Evolutionary conservation across 2,113 vertebrate genomes (phyloP), one percentile per base, ranked within the genome.

Genomic region (Callaeas wilsoni): DNA sequence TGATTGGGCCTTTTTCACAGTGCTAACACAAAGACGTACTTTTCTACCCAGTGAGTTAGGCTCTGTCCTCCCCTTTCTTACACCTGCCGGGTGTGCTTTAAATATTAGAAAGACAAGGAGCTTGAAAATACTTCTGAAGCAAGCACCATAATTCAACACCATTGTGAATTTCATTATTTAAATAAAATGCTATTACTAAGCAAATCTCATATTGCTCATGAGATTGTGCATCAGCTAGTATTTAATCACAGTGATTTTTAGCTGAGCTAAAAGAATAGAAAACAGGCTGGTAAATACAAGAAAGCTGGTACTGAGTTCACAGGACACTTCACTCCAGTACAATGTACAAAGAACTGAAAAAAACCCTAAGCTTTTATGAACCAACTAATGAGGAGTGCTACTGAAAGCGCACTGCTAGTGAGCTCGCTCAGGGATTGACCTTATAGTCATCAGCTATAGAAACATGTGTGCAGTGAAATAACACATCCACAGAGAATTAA

Each of bases 171-270:
- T 81, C 55, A 41, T 74, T 52, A 80, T 84, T 88, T 59, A 89
- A 90, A 86, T 92, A 84, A 95, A 93, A 87, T 44, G 17, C 64
- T 77, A 59, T 84, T 95, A 64, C 75, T 47, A 93, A 95, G 68
- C 56, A 81, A 78, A 86, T 32, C 55, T 87, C 84, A 64, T 7
- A 1, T 80, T 73, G 92, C 63, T 92, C 42, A 39, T 59, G 63
- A 74, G 46, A 80, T 50, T 73, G 27, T 75, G 33, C 59, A 64
- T 80, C 55, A 94, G 55, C 75, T 62, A 90, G 59, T 57, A 80
- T 84, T 89, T 68, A 93, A 90, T 70, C 76, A 84, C 73, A 78
- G 68, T 67, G 62, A 84, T 92, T 67, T 86, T 92, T 60, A 89
- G 42, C 39, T 68, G 73, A 47, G 39, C 64, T 86, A 20, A 63